Base-by-base conservation (phyloP, 1,140 invertebrate species). In the Luehdorfia chinensis region DNA sequence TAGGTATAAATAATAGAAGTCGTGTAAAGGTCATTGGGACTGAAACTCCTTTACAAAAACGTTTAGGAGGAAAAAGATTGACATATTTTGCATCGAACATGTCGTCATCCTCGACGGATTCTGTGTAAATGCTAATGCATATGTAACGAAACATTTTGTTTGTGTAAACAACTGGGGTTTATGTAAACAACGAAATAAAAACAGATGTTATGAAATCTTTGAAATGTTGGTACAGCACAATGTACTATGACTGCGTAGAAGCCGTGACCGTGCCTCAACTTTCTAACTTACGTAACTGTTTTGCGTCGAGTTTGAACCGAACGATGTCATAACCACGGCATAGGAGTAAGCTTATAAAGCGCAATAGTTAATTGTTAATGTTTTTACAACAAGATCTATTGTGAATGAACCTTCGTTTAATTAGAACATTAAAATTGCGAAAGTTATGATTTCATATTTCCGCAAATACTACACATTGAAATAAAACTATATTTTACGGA, bases 261-360 rank as follows among this genome's bases (percentile, higher is more conserved):
- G 44, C 41, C 49, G 41, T 34, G 47, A 54, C 46, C 33, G 30
- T 25, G 54, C 43, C 43, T 54, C 33, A 50, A 63, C 66, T 74
- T 74, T 74, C 70, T 68, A 67, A 32, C 39, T 74, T 70, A 62
- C 47, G 45, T 55, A 70, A 73, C 53, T 46, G 62, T 67, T 73
- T 61, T 55, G 55, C 50, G 59, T 61, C 64, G 55, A 57, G 62
- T 66, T 72, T 68, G 61, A 63, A 63, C 55, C 39, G 34, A 55
- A 60, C 47, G 37, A 52, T 66, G 55, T 62, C 59, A 60, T 66
- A 66, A 71, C 55, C 57, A 46, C 58, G 30, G 34, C 43, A 58
- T 56, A 31, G 41, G 37, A 46, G 46, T 49, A 46, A 59, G 52
- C 59, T 62, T n/a, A n/a, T n/a, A n/a, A n/a, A n/a, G n/a, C n/a